phyloP scores from a whole-genome alignment of 2,888 invertebrate genomes.

The Hirtodrosophila histrioides region DNA sequence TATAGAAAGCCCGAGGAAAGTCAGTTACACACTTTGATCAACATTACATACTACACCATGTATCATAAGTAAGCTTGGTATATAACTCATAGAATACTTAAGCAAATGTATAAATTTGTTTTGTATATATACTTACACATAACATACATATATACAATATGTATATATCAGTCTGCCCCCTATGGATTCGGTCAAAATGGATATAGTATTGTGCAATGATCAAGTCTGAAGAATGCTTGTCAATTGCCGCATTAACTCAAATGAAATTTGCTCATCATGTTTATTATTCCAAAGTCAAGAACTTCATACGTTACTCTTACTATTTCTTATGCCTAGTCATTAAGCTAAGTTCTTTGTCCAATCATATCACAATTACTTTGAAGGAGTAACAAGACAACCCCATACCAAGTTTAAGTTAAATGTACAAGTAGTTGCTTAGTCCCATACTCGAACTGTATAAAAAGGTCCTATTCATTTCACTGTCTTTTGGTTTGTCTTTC shows the following conservation, averaged over 20 bases:
- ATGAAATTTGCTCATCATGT: conserved; percentile 65
- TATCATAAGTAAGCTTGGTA: conserved; percentile 5
- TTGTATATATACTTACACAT: conserved; percentile 28
- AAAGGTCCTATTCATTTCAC: conserved; percentile 27
- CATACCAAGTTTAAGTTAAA: conserved; percentile 23
- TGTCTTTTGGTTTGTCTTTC: conserved; percentile 15
- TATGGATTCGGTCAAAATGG: neutral
- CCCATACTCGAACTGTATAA: conserved; percentile 36
- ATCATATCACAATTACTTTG: conserved; percentile 64
- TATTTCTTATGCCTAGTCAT: conserved; percentile 40
- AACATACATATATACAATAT: too few relatives aligned
- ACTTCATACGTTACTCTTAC: conserved; percentile 32
- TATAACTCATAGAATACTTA: conserved; percentile 26
- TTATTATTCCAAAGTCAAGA: conserved; percentile 59
- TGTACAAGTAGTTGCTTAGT: conserved; percentile 20
- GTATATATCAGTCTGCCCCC: conserved; percentile 23
- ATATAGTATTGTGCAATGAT: conserved; percentile 52
- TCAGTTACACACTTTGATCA: conserved; percentile 15
- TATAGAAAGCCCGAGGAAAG: conserved; percentile 45
- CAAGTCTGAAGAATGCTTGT: conserved; percentile 58
- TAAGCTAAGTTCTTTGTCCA: conserved; percentile 58
- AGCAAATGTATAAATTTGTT: conserved; percentile 41
- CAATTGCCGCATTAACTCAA: conserved; percentile 60
- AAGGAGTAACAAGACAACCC: conserved; percentile 26
- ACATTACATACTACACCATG: too few relatives aligned